A percentile compares a stretch with the other conserved stretches of the same genome.
Evolutionary conservation across 92 coral and sea anemone species (phyloP).

Genomic region (Pocillopora meandrina): DNA sequence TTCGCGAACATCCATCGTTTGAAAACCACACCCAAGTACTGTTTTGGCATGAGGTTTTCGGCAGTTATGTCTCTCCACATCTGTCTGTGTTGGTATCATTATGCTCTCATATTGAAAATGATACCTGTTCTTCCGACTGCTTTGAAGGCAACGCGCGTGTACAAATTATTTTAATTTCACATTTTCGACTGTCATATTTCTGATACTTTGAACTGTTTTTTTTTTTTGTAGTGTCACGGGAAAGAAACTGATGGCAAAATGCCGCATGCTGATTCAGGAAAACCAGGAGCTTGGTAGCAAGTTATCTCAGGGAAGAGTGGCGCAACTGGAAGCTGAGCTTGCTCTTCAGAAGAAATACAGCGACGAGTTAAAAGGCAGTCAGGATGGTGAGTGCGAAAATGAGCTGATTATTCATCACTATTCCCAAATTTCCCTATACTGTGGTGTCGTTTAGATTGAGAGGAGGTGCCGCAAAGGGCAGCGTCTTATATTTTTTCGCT

Average conservation of each 20-base stretch:
- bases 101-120: not conserved
- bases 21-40: not conserved
- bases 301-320: conserved; percentile 97
- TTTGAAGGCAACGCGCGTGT: not conserved
- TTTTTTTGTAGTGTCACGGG: conserved; percentile 85
- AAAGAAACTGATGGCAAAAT: conserved; percentile 98
- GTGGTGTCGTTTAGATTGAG: not conserved
- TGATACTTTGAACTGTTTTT: not conserved
- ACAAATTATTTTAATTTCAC: not conserved
- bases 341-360: conserved; percentile 98
- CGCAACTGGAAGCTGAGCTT: conserved; percentile 96
- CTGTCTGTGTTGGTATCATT: not conserved
- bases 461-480: not conserved
- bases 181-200: too few relatives aligned
- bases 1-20: too few relatives aligned
- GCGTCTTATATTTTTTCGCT: too few relatives aligned
- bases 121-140: not conserved
- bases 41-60: not conserved
- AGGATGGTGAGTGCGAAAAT: conserved; percentile 76
- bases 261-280: conserved; percentile 98
- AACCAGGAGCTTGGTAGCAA: conserved; percentile 98
- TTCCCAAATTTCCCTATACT: too few relatives aligned
- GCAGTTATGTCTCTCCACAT: not conserved
- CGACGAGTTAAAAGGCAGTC: conserved; percentile 95
- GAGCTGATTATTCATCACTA: too few relatives aligned